Base-by-base conservation (phyloP, 2,113 vertebrate genomes). In the Psittacus erithacus region DNA sequence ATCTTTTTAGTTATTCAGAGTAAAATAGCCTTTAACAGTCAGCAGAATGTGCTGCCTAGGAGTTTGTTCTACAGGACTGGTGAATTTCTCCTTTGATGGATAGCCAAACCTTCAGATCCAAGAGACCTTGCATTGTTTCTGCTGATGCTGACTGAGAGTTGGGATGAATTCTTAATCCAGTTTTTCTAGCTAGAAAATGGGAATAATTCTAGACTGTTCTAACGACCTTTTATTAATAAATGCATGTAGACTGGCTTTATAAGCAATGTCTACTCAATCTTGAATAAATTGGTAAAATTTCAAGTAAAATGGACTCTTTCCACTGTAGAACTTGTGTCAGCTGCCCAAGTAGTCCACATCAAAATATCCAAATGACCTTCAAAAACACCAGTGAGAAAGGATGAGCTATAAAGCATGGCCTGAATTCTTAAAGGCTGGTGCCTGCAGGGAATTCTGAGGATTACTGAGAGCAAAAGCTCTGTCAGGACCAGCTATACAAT, bases 101-200 rank as follows among this genome's bases (percentile, higher is more conserved):
- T 2, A 79, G 87, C 78, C 87, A 87, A 16, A 47, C 60, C 50
- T 39, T 57, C 43, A 67, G 90, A 82, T 89, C 55, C 81, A 20
- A 11, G 84, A 68, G 70, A 57, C 27, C 22, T 76, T 6, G 14
- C 1, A 0, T 41, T 89, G 50, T 62, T 91, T 87, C 70, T 96
- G 46, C 74, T 84, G 41, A 11, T 89, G 68, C 79, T 74, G 83
- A 8, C 55, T 92, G 33, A 39, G 52, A 82, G 17, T 67, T 77
- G 24, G 89, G 59, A 79, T 49, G 52, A 87, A 73, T 64, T 73
- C 77, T 92, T 76, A 68, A 93, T 89, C 89, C 73, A 68, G 80
- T 92, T 97, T 95, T 93, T 85, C 89, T 84, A 63, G 81, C 70
- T 39, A 25, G 71, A 68, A 96, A 87, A 70, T 84, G 19, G 65